A percentile compares a stretch with the other conserved stretches of the same genome.
Conservation (phyloP, 2,113 vertebrate genomes). For the Microtus richardsoni region DNA sequence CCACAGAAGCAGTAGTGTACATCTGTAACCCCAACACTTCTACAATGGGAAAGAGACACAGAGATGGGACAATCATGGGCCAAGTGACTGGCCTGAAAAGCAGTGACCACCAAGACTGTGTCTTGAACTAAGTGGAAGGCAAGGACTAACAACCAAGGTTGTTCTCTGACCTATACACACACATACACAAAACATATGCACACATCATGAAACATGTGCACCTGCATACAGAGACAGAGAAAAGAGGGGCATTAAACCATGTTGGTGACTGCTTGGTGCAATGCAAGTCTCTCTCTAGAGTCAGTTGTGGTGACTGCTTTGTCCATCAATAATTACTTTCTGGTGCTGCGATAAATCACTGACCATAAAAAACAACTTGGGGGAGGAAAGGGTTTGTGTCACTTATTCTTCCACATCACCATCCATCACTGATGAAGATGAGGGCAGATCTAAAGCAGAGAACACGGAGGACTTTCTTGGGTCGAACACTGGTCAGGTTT, state of each 20-base stretch:
- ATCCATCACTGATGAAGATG: background rate
- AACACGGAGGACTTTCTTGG: background rate
- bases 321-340: background rate
- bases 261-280: background rate
- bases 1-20: background rate
- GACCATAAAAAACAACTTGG: background rate
- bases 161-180: background rate
- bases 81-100: background rate
- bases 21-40: background rate
- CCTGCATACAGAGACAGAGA: background rate
- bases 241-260: background rate
- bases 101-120: background rate
- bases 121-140: background rate
- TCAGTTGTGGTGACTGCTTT: background rate
- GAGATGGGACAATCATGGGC: too few relatives aligned
- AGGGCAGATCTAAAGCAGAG: slow-evolving; percentile 12
- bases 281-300: background rate
- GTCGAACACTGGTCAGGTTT: background rate
- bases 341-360: background rate
- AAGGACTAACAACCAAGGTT: background rate
- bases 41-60: background rate
- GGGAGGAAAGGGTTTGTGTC: background rate
- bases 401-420: background rate
- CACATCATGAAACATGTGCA: background rate
- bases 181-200: background rate